Evolutionary conservation across 2,113 vertebrate species (phyloP).

Genomic region (Perca schrenkii): DNA sequence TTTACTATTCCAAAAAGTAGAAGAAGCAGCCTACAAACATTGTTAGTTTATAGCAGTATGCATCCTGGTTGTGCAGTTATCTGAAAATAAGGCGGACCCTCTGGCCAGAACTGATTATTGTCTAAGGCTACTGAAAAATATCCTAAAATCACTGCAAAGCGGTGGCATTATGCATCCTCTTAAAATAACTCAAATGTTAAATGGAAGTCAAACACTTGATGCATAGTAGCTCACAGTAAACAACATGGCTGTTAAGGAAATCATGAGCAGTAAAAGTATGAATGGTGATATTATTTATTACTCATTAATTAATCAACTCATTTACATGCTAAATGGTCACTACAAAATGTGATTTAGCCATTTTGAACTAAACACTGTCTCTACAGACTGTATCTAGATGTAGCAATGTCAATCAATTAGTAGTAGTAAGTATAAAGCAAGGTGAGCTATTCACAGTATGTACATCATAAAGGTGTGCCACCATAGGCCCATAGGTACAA

Average conservation of each 20-base stretch:
- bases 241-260: background rate
- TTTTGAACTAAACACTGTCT: no score
- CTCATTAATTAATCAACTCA: background rate
- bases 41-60: background rate
- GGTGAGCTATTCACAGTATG: background rate
- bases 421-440: background rate
- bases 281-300: background rate
- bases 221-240: background rate
- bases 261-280: background rate
- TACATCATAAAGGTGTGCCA: slow-evolving; percentile 18
- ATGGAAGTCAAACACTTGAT: background rate
- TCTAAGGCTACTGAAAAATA: background rate
- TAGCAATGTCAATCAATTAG: background rate
- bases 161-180: background rate
- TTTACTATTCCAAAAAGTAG: background rate
- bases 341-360: background rate
- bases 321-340: background rate
- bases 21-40: background rate
- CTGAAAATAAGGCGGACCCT: background rate
- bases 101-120: background rate
- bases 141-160: no score
- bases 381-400: background rate
- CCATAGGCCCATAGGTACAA: slow-evolving; percentile 35
- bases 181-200: background rate
- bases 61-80: background rate